These are phyloP conservation scores for Trimorus sp. DNA, from an alignment of 2,888 invertebrate genomes.

Conservation along the genomic window DNA sequence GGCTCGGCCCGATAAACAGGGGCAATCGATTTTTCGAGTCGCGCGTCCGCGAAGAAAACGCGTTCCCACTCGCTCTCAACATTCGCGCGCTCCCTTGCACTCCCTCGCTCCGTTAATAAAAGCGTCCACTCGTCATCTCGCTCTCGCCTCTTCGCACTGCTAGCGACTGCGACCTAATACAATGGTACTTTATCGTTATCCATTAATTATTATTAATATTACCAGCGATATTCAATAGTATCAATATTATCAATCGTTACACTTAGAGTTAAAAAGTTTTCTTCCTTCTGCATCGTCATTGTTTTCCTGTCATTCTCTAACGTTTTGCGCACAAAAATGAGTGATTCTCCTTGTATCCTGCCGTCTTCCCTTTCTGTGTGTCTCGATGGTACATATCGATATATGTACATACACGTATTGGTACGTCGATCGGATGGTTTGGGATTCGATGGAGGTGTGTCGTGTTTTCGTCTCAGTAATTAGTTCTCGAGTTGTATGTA, in stretches of 20 bases:
- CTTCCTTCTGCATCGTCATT: conserved; percentile 8
- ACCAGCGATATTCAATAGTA: conserved; percentile 67
- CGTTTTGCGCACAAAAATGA: conserved; percentile 11
- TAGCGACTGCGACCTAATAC: conserved; percentile 74
- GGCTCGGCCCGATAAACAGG: background rate
- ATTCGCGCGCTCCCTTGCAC: conserved; percentile 47
- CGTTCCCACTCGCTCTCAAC: conserved; percentile 52
- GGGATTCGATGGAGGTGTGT: conserved; percentile 32
- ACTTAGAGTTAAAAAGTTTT: conserved; percentile 70
- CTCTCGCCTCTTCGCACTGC: conserved; percentile 68
- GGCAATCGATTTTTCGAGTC: conserved; percentile 59
- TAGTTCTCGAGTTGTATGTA: conserved; percentile 31
- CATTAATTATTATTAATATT: conserved; percentile 69
- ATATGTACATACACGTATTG: conserved; percentile 1
- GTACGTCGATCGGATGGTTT: conserved; percentile 25
- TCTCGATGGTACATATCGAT: no score
- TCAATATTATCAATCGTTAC: conserved; percentile 67
- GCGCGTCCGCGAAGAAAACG: conserved; percentile 48
- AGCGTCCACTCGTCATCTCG: conserved; percentile 63
- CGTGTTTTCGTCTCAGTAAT: conserved; percentile 15
- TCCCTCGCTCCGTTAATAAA: conserved; percentile 64
- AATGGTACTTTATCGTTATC: conserved; percentile 69
- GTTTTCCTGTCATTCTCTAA: background rate
- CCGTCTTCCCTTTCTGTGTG: conserved; percentile 13
- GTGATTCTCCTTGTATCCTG: conserved; percentile 22